These are phyloP conservation scores for Alca torda DNA, from an alignment of 2,797 vertebrate species.

Conservation along the genomic window DNA sequence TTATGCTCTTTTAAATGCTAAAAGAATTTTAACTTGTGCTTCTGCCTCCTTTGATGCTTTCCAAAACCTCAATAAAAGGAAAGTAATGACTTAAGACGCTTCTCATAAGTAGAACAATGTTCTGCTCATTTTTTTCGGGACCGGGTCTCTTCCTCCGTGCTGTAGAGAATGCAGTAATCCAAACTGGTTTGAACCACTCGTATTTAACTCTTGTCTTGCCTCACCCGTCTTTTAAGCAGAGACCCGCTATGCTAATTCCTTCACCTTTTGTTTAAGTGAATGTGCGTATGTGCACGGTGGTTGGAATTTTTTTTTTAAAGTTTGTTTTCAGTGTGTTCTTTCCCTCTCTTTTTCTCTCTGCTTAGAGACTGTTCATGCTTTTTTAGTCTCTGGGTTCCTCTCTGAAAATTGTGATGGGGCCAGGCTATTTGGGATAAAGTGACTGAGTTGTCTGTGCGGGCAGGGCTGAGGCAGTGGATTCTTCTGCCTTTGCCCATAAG, in stretches of 20 bases:
- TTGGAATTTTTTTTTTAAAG: neutral
- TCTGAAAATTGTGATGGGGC: neutral
- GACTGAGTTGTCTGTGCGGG: neutral
- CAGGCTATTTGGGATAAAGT: neutral
- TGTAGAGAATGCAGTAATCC: neutral
- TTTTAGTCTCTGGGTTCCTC: neutral
- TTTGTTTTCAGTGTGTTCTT: neutral
- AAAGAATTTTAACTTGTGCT: neutral
- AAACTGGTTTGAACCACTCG: neutral
- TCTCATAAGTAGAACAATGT: neutral
- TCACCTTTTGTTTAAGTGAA: neutral
- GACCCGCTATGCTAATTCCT: neutral
- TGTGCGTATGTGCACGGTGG: fast-evolving
- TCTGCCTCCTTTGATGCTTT: neutral
- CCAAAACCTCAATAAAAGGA: neutral
- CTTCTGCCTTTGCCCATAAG: neutral
- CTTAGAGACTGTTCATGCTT: neutral
- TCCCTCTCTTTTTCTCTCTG: neutral
- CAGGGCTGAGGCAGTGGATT: neutral
- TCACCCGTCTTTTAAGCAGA: neutral
- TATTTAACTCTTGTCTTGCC: neutral
- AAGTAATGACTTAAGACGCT: neutral
- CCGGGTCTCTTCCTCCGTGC: neutral
- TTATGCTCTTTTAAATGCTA: neutral
- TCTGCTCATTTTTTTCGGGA: neutral